Conservation (phyloP, 2,797 vertebrate species). For the Gambusia yucatana region DNA sequence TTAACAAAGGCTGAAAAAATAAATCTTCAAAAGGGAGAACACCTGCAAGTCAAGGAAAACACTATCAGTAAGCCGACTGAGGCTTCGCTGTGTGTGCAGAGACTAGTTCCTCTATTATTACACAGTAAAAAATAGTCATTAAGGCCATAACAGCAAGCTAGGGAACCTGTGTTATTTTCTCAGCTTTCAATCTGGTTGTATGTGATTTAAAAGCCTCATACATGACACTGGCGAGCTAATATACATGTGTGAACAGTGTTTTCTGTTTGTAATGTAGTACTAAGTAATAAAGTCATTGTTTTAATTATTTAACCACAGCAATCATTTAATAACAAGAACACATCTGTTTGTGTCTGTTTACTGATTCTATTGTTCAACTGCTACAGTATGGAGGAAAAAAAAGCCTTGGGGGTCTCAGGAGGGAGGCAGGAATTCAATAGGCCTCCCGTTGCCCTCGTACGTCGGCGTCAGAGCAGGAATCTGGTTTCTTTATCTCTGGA, state of each 20-base stretch:
- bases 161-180: constrained; percentile 26
- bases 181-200: constrained; percentile 3
- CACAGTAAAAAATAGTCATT: constrained; percentile 48
- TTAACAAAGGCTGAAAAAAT: constrained; percentile 24
- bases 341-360: constrained; percentile 42
- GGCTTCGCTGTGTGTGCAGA: constrained; percentile 13
- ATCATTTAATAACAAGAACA: constrained; percentile 44
- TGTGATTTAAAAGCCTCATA: constrained; percentile 12
- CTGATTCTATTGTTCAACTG: constrained; percentile 40
- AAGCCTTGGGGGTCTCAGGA: constrained; percentile 30
- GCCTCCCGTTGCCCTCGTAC: constrained; percentile 13
- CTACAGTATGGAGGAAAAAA: constrained; percentile 13
- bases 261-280: not conserved
- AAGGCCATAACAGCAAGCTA: constrained; percentile 9
- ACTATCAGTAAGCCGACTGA: constrained; percentile 4
- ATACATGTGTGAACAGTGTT: constrained; percentile 16
- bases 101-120: constrained; percentile 42
- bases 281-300: constrained; percentile 7
- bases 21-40: not conserved
- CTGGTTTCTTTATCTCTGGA: constrained; percentile 51
- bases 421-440: constrained; percentile 41
- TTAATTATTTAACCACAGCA: constrained; percentile 20
- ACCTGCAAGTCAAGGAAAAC: constrained; percentile 2
- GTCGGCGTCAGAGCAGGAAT: constrained; percentile 27
- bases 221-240: not conserved